A percentile compares a stretch with the other conserved stretches of the same genome.
Conservation (phyloP, 2,113 vertebrate genomes). For the Furnarius figulus region DNA sequence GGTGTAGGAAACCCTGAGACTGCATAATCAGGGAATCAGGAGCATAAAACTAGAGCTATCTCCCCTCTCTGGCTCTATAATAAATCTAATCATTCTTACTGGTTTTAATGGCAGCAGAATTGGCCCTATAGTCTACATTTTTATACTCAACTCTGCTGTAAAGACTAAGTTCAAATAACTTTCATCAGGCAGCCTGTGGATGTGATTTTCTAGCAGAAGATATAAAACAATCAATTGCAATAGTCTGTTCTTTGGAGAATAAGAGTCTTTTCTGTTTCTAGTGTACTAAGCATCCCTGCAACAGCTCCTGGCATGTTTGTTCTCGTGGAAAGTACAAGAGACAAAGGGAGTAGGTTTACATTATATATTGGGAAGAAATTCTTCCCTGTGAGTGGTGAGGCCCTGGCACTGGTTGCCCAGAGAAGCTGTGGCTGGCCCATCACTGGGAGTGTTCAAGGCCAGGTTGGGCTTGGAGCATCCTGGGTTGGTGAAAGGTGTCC, state of each 20-base stretch:
- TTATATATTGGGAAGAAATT: neutral
- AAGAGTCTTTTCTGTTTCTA: neutral
- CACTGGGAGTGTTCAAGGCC: neutral
- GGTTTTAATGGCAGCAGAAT: neutral
- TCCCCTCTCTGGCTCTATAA: neutral
- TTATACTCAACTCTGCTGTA: neutral
- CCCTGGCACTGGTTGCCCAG: neutral
- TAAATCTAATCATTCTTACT: neutral
- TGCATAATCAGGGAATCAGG: neutral
- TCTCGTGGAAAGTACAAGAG: rapidly evolving
- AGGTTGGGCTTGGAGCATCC: neutral
- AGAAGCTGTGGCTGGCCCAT: neutral
- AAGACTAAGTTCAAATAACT: neutral
- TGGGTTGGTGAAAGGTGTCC: neutral
- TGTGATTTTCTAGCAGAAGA: neutral
- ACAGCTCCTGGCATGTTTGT: neutral
- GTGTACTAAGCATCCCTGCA: neutral
- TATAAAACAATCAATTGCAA: neutral
- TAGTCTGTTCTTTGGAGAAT: neutral
- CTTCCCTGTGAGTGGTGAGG: neutral
- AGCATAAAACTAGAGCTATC: neutral
- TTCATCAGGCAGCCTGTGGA: neutral
- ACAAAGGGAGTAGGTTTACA: neutral
- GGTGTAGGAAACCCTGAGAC: neutral
- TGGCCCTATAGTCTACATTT: neutral